Conservation (phyloP, 2,797 vertebrate genomes). For the Acomys russatus region DNA sequence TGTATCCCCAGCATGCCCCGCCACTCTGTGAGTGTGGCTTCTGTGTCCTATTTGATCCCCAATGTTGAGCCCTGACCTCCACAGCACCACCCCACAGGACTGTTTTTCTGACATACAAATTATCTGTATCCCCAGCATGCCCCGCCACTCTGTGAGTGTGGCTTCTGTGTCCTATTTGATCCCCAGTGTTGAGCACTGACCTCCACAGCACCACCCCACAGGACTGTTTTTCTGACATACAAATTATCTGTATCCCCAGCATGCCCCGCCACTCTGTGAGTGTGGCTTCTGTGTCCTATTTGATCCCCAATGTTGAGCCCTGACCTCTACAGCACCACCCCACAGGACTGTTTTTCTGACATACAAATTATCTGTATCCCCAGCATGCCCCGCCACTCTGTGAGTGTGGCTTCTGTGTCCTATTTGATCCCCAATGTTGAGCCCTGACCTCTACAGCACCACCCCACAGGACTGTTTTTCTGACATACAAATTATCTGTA, state of each 20-base stretch:
- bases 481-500: not conserved
- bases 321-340: not conserved
- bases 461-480: conserved; percentile 33
- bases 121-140: not conserved
- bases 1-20: not conserved
- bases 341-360: conserved; percentile 30
- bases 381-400: not conserved
- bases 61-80: not conserved
- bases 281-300: not conserved
- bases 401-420: not conserved
- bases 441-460: not conserved
- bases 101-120: not conserved
- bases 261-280: not conserved
- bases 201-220: conserved; percentile 14
- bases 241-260: not conserved
- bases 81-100: conserved; percentile 25
- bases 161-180: not conserved
- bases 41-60: not conserved
- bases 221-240: conserved; percentile 4
- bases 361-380: not conserved
- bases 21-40: not conserved
- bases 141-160: not conserved
- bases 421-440: not conserved
- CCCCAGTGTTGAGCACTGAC: not conserved
- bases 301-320: not conserved